Conservation (phyloP, 64 coral and sea anemone species). For the Orbicella faveolata region DNA sequence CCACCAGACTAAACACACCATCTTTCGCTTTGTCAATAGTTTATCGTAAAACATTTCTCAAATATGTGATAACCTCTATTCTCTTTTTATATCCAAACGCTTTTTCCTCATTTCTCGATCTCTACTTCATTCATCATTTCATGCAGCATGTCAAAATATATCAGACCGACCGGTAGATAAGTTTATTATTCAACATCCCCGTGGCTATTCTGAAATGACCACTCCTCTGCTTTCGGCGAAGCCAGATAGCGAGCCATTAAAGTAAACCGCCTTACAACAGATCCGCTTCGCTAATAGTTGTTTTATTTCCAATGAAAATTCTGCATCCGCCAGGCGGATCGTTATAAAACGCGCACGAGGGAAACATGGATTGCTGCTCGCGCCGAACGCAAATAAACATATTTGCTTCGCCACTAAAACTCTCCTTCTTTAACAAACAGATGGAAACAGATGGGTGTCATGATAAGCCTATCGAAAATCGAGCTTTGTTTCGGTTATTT, state of each 20-base stretch:
- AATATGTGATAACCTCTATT: neutral
- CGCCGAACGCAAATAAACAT: conserved; percentile 38
- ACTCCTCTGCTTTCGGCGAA: conserved; percentile 18
- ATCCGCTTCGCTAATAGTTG: conserved; percentile 22
- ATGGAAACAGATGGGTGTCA: conserved; percentile 43
- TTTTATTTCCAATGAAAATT: conserved; percentile 32
- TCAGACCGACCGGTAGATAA: conserved; percentile 19
- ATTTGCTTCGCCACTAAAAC: conserved; percentile 40
- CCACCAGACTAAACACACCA: neutral
- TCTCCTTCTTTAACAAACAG: conserved; percentile 51
- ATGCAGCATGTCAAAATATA: conserved; percentile 5
- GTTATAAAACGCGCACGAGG: neutral
- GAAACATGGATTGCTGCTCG: conserved; percentile 10
- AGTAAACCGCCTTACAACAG: conserved; percentile 15
- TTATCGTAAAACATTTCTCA: neutral
- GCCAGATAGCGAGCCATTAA: conserved; percentile 2
- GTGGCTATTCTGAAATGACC: conserved; percentile 9
- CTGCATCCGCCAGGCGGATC: conserved; percentile 34
- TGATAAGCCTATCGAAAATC: conserved; percentile 39
- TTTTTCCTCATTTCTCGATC: no score
- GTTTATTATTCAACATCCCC: conserved; percentile 19
- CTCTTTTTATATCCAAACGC: neutral
- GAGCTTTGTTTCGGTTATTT: neutral
- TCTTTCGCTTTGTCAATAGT: neutral
- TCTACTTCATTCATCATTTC: neutral